phyloP scores from a whole-genome alignment of 2,797 vertebrate species.

The Pagetopsis macropterus region DNA sequence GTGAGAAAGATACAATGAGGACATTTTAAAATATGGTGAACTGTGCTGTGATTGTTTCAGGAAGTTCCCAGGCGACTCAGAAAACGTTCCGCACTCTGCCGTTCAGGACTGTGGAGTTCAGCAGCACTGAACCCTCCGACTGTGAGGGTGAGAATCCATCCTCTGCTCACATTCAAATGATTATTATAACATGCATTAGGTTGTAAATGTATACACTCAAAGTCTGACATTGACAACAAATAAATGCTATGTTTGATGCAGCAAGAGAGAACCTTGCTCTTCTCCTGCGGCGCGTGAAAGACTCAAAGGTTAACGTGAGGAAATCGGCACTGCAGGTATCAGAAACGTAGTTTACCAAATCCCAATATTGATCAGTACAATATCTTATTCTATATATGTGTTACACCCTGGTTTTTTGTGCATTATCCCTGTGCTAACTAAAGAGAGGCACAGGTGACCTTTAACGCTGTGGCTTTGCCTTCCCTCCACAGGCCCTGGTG shows the following conservation, averaged over 20 bases:
- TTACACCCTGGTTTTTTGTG: neutral
- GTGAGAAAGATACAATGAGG: no score
- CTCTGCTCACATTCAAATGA: neutral
- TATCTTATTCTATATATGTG: neutral
- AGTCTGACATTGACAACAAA: neutral
- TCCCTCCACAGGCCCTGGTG: slow-evolving; percentile 83
- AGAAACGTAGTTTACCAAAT: neutral
- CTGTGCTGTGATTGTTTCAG: slow-evolving; percentile 50
- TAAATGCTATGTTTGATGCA: slow-evolving; percentile 51
- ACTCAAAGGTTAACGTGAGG: slow-evolving; percentile 90
- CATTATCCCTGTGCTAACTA: neutral
- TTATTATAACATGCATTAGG: neutral
- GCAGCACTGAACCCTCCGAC: slow-evolving; percentile 30
- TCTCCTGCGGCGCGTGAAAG: slow-evolving; percentile 84
- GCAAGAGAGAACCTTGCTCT: slow-evolving; percentile 85
- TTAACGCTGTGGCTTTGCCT: neutral
- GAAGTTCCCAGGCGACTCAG: slow-evolving; percentile 55
- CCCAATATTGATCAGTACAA: neutral
- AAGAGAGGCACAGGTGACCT: neutral
- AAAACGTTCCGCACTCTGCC: slow-evolving; percentile 74
- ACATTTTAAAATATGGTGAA: neutral
- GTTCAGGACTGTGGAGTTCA: slow-evolving; percentile 84
- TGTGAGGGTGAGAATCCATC: slow-evolving; percentile 77
- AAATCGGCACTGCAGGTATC: slow-evolving; percentile 94
- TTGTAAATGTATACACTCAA: neutral